Percentiles rank a stretch among this genome's conserved stretches.
Evolutionary conservation across 53 echinoderm and acorn worm genomes (phyloP).

Genomic region (Glandiceps talaboti): DNA sequence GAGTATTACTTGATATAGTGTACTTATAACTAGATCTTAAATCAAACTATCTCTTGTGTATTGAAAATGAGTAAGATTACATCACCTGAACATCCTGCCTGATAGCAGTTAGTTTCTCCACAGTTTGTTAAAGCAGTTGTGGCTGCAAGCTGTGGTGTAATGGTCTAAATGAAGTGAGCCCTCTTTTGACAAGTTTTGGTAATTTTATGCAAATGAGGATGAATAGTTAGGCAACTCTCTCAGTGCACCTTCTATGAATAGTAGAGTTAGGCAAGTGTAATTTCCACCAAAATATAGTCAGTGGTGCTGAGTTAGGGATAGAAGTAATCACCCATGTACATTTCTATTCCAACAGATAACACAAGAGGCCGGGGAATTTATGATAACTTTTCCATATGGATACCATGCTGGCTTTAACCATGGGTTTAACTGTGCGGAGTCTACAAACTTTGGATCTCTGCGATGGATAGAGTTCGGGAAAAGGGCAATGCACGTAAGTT

Average conservation of each 20-base stretch:
- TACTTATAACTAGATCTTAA: no score
- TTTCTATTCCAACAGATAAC: conserved; percentile 45
- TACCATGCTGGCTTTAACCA: conserved; percentile 98
- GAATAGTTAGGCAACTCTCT: not conserved
- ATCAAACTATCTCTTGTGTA: no score
- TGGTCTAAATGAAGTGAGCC: not conserved
- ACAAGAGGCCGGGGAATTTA: conserved; percentile 88
- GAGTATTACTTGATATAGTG: no score
- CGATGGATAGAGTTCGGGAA: conserved; percentile 99
- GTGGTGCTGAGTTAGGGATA: no score
- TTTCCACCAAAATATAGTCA: not conserved
- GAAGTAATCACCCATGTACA: not conserved
- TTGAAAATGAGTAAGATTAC: no score
- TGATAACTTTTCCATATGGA: conserved; percentile 94
- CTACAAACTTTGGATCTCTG: conserved; percentile 95
- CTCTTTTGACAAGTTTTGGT: not conserved
- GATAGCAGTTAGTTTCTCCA: no score
- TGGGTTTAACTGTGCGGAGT: conserved; percentile 98
- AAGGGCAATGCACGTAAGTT: conserved; percentile 88
- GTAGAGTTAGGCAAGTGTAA: not conserved
- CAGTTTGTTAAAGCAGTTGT: no score
- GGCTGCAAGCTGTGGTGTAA: no score
- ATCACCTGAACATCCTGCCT: no score
- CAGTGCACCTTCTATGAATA: not conserved
- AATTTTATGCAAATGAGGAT: not conserved